Evolutionary conservation across 2,888 invertebrate genomes (phyloP), one percentile per base, ranked within the genome.

Genomic region (Microctonus hyperodae): DNA sequence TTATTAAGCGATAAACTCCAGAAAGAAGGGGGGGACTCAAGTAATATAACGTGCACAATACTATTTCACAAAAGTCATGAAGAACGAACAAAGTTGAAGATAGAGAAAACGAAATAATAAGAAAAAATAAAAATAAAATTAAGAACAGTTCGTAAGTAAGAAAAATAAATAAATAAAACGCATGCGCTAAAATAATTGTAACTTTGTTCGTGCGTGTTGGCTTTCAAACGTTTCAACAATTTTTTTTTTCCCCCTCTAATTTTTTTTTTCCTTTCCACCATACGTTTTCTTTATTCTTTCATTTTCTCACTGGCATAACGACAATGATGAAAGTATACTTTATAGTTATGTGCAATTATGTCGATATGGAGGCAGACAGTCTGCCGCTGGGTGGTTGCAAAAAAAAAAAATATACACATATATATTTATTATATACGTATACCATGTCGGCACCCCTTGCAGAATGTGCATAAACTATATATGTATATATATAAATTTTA

Each of bases 321-420:
- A 65, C 61, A 61, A 63, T 62, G 62, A 63, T 57, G 57, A 68
- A 65, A 69, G 53, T 40, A 33, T 56, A 28, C 62, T 56, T 67
- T 58, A 56, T 62, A 51, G 70, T 69, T 69, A 69, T 70, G 70
- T 69, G 72, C 69, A 74, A 77, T 77, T 77, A 76, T 72, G 73
- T 70, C 58, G 55, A 68, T 61, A 68, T 64, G 74, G 72, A 74
- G 76, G 75, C 75, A 73, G 73, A 73, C 74, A 75, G 74, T 73
- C 73, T 73, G 74, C 66, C 73, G 71, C 68, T 72, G 48, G 53
- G 64, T 68, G 44, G 48, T 22, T 25, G 60, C 16, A 50, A 65
- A 67, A 64, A 56, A 58, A 50, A 35, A 37, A 31, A 50, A 48
- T 25, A 33, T 48, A 61, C 25, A 25, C n/a, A 16, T 44, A 44